Base-by-base conservation (phyloP, 2,113 vertebrate genomes). In the Xenopus laevis region DNA sequence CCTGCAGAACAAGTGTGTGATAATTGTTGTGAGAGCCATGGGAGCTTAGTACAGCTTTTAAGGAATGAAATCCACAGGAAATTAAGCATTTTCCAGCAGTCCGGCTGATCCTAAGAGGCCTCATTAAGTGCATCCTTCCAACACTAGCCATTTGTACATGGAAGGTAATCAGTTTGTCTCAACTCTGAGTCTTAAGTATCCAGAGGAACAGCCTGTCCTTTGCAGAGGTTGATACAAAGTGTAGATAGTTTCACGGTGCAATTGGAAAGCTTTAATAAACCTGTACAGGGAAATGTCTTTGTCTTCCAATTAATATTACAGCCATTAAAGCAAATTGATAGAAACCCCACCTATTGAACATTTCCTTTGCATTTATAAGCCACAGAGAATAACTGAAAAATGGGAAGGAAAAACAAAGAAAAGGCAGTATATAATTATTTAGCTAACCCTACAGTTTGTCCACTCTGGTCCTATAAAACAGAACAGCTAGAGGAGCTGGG, bases 11-110 rank as follows among this genome's bases (percentile, higher is more conserved):
- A 89, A 93, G 91, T 81, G 85, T 83, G 86, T 90, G 89, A 92
- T 93, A 92, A 94, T 94, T 94, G 91, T 91, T 91, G 87, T 84
- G 87, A 87, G 87, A 89, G 89, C 83, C 82, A 74, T 27, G 86
- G 91, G 86, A 93, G 86, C 88, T 80, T 78, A 71, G 81, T 86
- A 87, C 62, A 79, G 85, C 81, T 85, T 86, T 80, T 69, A 82
- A 87, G 85, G 82, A 78, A 86, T 87, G 89, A 27, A 89, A 90
- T 84, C 83, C 86, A 86, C 71, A 81, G 90, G 87, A 91, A 90
- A 90, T 85, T 83, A 87, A 90, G 86, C 81, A 9, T 86, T 86
- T 84, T 87, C 79, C 81, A 79, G 83, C 84, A 83, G 85, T 71
- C 82, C 82, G 85, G 85, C 86, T 86, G 83, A 89, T 91, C 86